These are phyloP conservation scores for Otis tarda DNA, from an alignment of 2,113 vertebrate species.

Conservation along the genomic window DNA sequence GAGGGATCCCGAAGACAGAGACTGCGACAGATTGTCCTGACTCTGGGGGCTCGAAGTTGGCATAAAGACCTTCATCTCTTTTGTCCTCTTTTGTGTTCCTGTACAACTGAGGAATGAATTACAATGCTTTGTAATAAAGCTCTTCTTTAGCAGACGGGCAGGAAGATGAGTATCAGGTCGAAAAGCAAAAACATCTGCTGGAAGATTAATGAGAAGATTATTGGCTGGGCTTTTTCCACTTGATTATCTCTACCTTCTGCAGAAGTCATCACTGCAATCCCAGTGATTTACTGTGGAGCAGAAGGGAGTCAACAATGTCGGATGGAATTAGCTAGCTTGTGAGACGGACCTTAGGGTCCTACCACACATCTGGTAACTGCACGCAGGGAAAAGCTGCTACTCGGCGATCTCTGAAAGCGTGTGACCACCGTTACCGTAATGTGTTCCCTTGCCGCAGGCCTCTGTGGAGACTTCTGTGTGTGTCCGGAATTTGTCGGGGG, in stretches of 20 bases:
- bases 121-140: background rate
- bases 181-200: background rate
- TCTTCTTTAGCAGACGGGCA: background rate
- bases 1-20: background rate
- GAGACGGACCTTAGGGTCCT: background rate
- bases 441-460: background rate
- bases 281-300: background rate
- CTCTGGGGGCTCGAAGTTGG: background rate
- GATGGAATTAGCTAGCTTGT: background rate
- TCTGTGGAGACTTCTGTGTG: background rate
- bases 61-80: background rate
- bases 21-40: background rate
- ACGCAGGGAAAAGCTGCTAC: background rate
- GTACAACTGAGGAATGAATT: background rate
- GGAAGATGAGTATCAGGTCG: background rate
- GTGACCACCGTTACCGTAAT: background rate
- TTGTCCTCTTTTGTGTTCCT: background rate
- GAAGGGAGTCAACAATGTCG: background rate
- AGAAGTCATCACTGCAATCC: background rate
- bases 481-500: background rate
- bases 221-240: background rate
- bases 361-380: background rate
- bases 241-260: background rate
- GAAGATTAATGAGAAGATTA: background rate
- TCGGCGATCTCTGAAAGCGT: background rate